Base-by-base conservation (phyloP, 2,888 invertebrate genomes). In the Eupithecia centaureata region DNA sequence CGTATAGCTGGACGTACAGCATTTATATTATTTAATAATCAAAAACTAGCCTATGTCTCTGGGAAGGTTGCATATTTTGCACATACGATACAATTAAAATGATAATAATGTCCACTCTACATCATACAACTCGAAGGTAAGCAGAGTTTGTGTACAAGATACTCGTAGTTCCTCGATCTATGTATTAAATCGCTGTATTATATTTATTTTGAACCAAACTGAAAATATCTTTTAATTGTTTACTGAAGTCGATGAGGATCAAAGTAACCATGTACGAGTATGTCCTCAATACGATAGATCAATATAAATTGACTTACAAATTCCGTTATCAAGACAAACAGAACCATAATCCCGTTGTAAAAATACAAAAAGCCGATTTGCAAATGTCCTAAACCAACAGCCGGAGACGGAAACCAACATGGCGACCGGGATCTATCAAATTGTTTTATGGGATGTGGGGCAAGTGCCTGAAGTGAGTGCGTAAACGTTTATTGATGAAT, bases 381-480 rank as follows among this genome's bases (percentile, higher is more conserved):
- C 66, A 70, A 63, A 64, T 67, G 66, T 66, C 70, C 70, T 70
- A 70, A 70, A 70, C 60, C 66, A 70, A 70, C 66, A 61, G n/a
- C 54, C 18, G 22, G 32, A 64, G 51, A 30, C 51, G 57, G 25
- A 42, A 66, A 38, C 52, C 63, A 65, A 69, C 52, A 65, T 63
- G 52, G 47, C 47, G 25, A 27, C 5, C 3, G 27, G 57, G 57
- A n/a, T 30, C 54, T 27, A 38, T 62, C 52, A 52, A 61, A 62
- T 65, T 59, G 65, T 65, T 64, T 54, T 59, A 59, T 59, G 52
- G 38, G 52, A 62, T 58, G 52, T 52, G 57, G 32, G 18, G 12
- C 32, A 18, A 57, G 57, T 56, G 54, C 10, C n/a, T 56, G 10
- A 30, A 56, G 30, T 10, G 47, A 56, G 30, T 10, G 47, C 18